Conservation (phyloP, 1,140 invertebrate genomes). For the Drosophila pachea region DNA sequence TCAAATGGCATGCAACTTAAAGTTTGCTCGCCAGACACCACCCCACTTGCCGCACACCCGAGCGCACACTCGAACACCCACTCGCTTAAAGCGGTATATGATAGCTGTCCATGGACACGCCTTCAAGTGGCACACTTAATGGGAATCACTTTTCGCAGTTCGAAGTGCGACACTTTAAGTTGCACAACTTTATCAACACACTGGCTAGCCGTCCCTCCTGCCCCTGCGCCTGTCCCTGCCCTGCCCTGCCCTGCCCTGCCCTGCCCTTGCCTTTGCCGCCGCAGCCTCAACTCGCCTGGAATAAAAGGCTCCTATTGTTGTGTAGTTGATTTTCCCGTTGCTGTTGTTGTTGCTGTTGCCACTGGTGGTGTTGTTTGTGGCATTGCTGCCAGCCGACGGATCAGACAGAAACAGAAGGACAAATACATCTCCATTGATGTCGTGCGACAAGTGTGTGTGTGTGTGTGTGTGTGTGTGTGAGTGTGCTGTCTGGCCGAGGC, state of each 20-base stretch:
- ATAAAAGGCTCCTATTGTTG: constrained; percentile 11
- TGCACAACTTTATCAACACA: constrained; percentile 51
- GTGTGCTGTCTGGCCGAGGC: neutral
- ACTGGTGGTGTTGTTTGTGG: neutral
- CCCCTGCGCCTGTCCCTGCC: no score
- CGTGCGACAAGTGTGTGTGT: neutral
- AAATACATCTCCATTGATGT: constrained; percentile 37
- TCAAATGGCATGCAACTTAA: constrained; percentile 45
- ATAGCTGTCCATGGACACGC: constrained; percentile 12
- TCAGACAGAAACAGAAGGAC: constrained; percentile 16
- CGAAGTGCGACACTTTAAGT: constrained; percentile 48
- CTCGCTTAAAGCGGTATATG: constrained; percentile 17
- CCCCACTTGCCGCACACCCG: no score
- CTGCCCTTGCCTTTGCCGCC: constrained; percentile 10
- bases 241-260: no score
- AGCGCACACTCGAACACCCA: neutral
- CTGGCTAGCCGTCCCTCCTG: neutral
- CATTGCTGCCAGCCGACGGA: neutral
- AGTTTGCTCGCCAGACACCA: constrained; percentile 31
- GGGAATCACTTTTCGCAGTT: constrained; percentile 45
- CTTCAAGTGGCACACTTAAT: constrained; percentile 46
- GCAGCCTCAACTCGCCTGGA: constrained; percentile 13
- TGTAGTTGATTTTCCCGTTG: constrained; percentile 24
- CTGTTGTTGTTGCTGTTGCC: constrained; percentile 7
- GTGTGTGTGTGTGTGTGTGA: no score